Conservation (phyloP, 2,797 vertebrate species). For the Xyrichtys novacula region DNA sequence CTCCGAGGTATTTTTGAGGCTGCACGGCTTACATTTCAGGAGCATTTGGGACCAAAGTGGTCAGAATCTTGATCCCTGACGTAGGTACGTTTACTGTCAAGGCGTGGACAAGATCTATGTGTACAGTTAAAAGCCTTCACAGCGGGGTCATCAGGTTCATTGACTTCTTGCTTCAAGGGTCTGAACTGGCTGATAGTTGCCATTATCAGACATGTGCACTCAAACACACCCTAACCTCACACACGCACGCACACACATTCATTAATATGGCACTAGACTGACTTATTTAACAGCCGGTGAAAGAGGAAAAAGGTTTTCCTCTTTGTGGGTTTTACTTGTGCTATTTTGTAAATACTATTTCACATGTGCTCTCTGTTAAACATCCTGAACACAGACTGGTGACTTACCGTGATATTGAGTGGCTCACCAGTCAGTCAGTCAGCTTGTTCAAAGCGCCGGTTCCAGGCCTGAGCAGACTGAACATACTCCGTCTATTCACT, state of each 20-base stretch:
- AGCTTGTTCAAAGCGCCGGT: background rate
- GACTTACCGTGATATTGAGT: background rate
- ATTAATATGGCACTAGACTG: slow-evolving; percentile 4
- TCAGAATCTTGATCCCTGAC: too few relatives aligned
- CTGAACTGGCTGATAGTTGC: slow-evolving; percentile 3
- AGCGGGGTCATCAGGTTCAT: slow-evolving; percentile 30
- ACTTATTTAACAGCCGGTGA: slow-evolving; percentile 16
- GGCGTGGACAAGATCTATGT: slow-evolving; percentile 3
- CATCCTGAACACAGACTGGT: background rate
- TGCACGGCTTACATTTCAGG: too few relatives aligned
- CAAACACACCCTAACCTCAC: background rate
- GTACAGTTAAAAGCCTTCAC: background rate
- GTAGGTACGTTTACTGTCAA: background rate
- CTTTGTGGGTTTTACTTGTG: background rate
- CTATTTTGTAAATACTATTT: background rate
- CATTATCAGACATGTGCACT: slow-evolving; percentile 20
- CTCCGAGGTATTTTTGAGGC: too few relatives aligned
- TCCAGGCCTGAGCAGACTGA: background rate
- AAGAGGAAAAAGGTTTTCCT: slow-evolving; percentile 1
- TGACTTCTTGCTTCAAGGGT: slow-evolving; percentile 10
- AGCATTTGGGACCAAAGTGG: too few relatives aligned
- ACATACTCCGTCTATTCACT: background rate
- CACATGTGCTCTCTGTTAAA: background rate
- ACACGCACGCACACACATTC: slow-evolving; percentile 2
- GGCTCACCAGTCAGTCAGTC: background rate